phyloP scores from a whole-genome alignment of 2,113 vertebrate species.

The Mirounga angustirostris region DNA sequence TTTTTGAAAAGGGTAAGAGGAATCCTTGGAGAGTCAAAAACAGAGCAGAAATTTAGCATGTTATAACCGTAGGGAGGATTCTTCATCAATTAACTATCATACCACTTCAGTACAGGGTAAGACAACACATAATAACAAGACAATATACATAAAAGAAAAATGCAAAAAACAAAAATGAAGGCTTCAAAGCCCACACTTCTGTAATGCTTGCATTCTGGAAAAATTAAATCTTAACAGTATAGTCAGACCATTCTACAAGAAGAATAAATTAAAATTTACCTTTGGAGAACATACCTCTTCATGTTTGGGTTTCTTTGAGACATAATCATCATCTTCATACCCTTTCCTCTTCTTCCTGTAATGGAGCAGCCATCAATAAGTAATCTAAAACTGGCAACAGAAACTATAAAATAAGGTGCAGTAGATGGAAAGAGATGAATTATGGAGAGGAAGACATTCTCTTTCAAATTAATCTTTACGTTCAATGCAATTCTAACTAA shows the following conservation, averaged over 20 bases:
- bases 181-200: background rate
- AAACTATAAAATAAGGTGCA: background rate
- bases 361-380: conserved; percentile 55
- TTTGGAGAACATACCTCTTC: conserved; percentile 89
- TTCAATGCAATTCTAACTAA: conserved; percentile 33
- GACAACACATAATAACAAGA: background rate
- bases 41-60: background rate
- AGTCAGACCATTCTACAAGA: background rate
- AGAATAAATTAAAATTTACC: background rate
- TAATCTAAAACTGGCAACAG: background rate
- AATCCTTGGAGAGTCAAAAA: background rate
- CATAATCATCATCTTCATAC: conserved; percentile 94
- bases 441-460: background rate
- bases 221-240: conserved; percentile 1
- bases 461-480: background rate
- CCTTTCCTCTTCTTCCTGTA: conserved; percentile 95
- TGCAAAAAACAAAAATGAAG: background rate
- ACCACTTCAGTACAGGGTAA: background rate
- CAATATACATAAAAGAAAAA: background rate
- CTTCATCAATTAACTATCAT: background rate
- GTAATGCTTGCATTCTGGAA: background rate
- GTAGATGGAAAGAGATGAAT: background rate
- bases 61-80: background rate
- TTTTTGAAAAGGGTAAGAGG: background rate
- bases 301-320: conserved; percentile 92